A percentile compares a stretch with the other conserved stretches of the same genome.
Conservation (phyloP, 92 coral and sea anemone species). For the Phenganax marumi region DNA sequence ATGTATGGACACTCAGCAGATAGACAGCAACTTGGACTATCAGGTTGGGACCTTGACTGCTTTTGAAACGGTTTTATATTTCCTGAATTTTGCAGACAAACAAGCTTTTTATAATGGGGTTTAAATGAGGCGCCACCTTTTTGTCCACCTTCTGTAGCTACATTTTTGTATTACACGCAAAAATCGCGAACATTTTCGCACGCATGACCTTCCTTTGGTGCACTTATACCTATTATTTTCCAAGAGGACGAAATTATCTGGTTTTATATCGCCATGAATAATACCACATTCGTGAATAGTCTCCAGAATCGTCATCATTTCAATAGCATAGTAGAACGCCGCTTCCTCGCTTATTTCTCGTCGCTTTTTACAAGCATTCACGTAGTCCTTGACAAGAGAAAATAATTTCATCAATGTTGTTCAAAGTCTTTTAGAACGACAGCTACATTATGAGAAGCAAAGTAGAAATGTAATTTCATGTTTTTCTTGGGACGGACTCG, state of each 20-base stretch:
- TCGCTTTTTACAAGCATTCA: constrained; percentile 74
- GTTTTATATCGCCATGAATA: constrained; percentile 95
- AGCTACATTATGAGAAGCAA: no score
- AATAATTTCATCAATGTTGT: background rate
- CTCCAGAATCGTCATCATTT: constrained; percentile 67
- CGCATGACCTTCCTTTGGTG: background rate
- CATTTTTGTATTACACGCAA: background rate
- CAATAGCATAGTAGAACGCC: constrained; percentile 58
- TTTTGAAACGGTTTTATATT: no score
- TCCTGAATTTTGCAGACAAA: no score
- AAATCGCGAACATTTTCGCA: background rate
- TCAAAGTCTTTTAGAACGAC: no score
- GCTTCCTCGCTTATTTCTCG: constrained; percentile 57
- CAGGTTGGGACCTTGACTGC: no score
- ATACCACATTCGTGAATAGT: constrained; percentile 73
- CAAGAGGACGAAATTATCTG: constrained; percentile 83
- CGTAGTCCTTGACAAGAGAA: constrained; percentile 66
- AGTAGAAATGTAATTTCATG: no score
- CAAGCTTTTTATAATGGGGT: background rate
- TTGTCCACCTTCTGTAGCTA: background rate
- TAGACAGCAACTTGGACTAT: no score
- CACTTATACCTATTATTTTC: constrained; percentile 56
- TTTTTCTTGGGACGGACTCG: no score
- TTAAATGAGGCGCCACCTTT: no score
- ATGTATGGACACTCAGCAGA: no score